Base-by-base conservation (phyloP, 2,113 vertebrate species). In the Carassius gibelio region DNA sequence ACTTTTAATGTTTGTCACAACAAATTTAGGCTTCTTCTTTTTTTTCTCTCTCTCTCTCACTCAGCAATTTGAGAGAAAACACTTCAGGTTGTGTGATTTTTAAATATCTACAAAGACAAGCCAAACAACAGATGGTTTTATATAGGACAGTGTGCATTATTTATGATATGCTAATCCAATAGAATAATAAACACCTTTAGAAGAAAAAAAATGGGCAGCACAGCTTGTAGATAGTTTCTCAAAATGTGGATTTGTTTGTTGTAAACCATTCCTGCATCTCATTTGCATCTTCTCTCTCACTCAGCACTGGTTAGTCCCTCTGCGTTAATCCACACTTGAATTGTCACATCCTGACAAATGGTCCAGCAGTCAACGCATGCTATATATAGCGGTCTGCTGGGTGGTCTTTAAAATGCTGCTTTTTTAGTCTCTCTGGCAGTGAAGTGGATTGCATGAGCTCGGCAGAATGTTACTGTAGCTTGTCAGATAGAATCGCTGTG, bases 81-180 rank as follows among this genome's bases (percentile, higher is more conserved):
- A 55, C 21, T 78, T 23, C 72, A 26, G 76, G 59, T 84, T 80
- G 81, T 57, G 55, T 36, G 75, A 84, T 57, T 38, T 79, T 57
- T 74, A 15, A 79, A 75, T 83, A 74, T 75, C 85, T 86, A 72
- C 68, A 79, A 21, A 81, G 55, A 38, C 23, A 36, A 30, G 50
- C 36, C 17, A 81, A 19, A 82, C 36, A 84, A 64, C 86, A 84
- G 82, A 88, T 88, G 86, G 72, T 82, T 38, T 78, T 74, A 88
- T 84, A 78, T 86, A 86, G 77, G 74, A 36, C 84, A 50, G 34
- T 15, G 38, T 84, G 74, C 77, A 82, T 86, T 88, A 89, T 89
- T 88, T 61, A 89, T 52, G 50, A 80, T 57, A 48, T 82, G 38
- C 57, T 62, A 74, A 74, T 69, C 81, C 34, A 17, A 68, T 50